Conservation (phyloP, 37 sponge, comb jelly and placozoan species). For the Cliona cf. orientalis region DNA sequence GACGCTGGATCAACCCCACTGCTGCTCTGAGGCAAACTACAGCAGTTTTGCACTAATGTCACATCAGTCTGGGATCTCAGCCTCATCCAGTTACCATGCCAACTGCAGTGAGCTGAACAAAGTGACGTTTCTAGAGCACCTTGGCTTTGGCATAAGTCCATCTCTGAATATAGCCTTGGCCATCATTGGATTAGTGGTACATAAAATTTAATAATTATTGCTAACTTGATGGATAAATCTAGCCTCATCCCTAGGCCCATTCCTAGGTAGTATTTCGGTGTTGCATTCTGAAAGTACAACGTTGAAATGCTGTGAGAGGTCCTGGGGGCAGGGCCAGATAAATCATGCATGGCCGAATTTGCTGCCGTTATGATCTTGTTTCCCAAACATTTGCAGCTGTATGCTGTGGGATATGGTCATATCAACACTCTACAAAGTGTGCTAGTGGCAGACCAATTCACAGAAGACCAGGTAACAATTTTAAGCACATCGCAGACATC, state of each 20-base stretch:
- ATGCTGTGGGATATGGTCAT: slow-evolving; percentile 68
- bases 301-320: too few relatives aligned
- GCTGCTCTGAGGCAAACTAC: slow-evolving; percentile 2
- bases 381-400: slow-evolving; percentile 34
- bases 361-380: too few relatives aligned
- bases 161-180: slow-evolving; percentile 23
- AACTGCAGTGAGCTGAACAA: slow-evolving; percentile 36
- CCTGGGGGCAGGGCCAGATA: too few relatives aligned
- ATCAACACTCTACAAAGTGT: slow-evolving; percentile 76
- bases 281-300: too few relatives aligned
- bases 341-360: too few relatives aligned
- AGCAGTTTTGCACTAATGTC: background rate
- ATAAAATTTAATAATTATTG: slow-evolving; percentile 8
- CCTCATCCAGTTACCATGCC: background rate
- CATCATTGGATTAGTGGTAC: slow-evolving; percentile 43
- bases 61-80: background rate
- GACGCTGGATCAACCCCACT: slow-evolving; percentile 35
- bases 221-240: background rate
- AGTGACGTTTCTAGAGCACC: background rate
- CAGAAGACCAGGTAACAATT: slow-evolving; percentile 52
- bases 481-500: background rate
- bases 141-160: slow-evolving; percentile 33
- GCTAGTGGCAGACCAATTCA: slow-evolving; percentile 77
- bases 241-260: too few relatives aligned
- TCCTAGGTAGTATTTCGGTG: too few relatives aligned